Conservation (phyloP, 64 coral and sea anemone genomes). For the Montipora capricornis region DNA sequence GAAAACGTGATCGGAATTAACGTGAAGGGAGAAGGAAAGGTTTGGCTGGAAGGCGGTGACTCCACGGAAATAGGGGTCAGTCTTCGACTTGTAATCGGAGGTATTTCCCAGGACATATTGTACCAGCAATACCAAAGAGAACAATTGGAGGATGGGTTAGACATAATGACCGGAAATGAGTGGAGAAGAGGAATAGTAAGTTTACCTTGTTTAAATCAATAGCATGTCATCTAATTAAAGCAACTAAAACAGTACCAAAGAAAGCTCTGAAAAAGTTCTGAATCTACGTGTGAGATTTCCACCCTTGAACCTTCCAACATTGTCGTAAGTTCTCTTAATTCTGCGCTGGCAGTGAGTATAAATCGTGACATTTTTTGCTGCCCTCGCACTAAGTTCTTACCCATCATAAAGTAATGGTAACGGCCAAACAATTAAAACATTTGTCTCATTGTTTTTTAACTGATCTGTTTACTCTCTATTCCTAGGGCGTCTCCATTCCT, state of each 20-base stretch:
- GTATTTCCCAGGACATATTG: not conserved
- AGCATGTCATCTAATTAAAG: not conserved
- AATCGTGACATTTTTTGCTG: too few species aligned
- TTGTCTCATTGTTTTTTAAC: too few species aligned
- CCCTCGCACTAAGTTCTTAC: too few species aligned
- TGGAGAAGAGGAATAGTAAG: not conserved
- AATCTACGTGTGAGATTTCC: too few species aligned
- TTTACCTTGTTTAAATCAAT: not conserved
- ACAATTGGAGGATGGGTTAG: not conserved
- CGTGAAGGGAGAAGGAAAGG: not conserved
- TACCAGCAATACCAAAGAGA: not conserved
- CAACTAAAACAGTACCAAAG: not conserved
- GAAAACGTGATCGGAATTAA: conserved; percentile 26
- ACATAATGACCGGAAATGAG: not conserved
- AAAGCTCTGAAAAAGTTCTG: too few species aligned
- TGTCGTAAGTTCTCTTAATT: too few species aligned
- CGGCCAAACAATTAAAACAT: too few species aligned
- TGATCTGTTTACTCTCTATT: not conserved
- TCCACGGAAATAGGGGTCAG: not conserved
- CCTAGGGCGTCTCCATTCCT: not conserved
- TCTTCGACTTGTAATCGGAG: not conserved
- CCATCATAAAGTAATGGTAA: too few species aligned
- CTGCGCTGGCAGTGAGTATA: too few species aligned
- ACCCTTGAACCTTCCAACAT: too few species aligned
- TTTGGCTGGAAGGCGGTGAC: not conserved